These are phyloP conservation scores for Hestina assimilis DNA, from an alignment of 1,140 invertebrate species.

Conservation along the genomic window DNA sequence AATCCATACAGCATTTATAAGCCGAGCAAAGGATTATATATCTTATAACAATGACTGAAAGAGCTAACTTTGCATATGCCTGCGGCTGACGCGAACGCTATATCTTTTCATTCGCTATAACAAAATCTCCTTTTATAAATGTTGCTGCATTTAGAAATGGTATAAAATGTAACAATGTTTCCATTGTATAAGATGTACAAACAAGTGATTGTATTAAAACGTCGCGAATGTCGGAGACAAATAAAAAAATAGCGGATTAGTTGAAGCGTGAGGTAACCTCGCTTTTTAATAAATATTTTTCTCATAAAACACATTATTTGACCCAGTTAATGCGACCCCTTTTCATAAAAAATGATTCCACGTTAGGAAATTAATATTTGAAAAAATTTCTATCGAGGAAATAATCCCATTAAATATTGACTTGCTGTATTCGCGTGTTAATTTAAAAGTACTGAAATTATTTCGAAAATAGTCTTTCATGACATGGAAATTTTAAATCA, in stretches of 20 bases:
- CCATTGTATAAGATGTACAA: slow-evolving; percentile 20
- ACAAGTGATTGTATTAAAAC: slow-evolving; percentile 25
- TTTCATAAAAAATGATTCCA: too few species aligned
- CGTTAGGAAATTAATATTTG: too few species aligned
- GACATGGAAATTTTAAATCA: too few species aligned
- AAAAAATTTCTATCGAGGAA: too few species aligned
- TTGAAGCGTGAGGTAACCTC: not conserved
- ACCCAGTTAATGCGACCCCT: too few species aligned
- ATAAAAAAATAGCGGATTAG: slow-evolving; percentile 10
- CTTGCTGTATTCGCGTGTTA: too few species aligned
- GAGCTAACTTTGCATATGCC: slow-evolving; percentile 3
- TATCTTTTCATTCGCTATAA: slow-evolving; percentile 21
- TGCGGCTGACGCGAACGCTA: not conserved
- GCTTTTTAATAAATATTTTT: not conserved
- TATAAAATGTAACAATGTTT: slow-evolving; percentile 25
- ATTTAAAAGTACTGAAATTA: too few species aligned
- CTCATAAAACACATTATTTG: too few species aligned
- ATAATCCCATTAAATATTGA: too few species aligned
- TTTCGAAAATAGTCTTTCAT: too few species aligned
- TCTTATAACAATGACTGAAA: slow-evolving; percentile 37
- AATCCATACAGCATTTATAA: slow-evolving; percentile 9
- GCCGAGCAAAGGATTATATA: slow-evolving; percentile 1
- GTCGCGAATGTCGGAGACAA: slow-evolving; percentile 3
- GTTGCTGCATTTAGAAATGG: slow-evolving; percentile 22
- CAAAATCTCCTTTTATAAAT: slow-evolving; percentile 25